Conservation (phyloP, 2,797 vertebrate genomes). For the Acanthurus leucopareius region DNA sequence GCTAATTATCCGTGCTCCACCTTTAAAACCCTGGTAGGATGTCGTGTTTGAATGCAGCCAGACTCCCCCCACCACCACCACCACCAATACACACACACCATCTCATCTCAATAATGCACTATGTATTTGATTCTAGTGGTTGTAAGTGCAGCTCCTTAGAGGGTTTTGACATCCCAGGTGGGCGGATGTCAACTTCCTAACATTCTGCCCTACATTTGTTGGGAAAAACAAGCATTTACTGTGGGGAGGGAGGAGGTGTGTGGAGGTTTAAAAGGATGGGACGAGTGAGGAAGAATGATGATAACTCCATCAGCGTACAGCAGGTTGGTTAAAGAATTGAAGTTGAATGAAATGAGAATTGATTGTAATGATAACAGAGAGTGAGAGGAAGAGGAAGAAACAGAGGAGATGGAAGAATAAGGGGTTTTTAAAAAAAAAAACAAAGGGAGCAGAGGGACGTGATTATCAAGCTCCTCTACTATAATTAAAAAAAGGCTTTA, state of each 20-base stretch:
- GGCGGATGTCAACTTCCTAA: conserved; percentile 41
- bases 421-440: background rate
- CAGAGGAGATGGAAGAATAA: background rate
- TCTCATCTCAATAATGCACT: conserved; percentile 52
- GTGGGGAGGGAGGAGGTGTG: conserved; percentile 39
- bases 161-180: conserved; percentile 40
- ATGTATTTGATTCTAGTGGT: conserved; percentile 49
- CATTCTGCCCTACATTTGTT: conserved; percentile 58
- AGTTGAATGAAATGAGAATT: conserved; percentile 33
- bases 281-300: conserved; percentile 29
- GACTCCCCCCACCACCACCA: background rate
- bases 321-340: conserved; percentile 43
- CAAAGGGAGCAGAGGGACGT: background rate
- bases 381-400: conserved; percentile 6
- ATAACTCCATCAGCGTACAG: conserved; percentile 56
- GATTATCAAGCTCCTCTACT: background rate
- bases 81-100: background rate
- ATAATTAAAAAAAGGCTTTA: background rate
- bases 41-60: conserved; percentile 41
- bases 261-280: conserved; percentile 29
- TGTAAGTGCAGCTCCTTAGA: conserved; percentile 60
- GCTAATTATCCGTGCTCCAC: conserved; percentile 64
- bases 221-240: conserved; percentile 63
- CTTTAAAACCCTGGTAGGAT: conserved; percentile 49
- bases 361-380: conserved; percentile 12